Base-by-base conservation (phyloP, 92 coral and sea anemone species). In the Meandrina meandrites region DNA sequence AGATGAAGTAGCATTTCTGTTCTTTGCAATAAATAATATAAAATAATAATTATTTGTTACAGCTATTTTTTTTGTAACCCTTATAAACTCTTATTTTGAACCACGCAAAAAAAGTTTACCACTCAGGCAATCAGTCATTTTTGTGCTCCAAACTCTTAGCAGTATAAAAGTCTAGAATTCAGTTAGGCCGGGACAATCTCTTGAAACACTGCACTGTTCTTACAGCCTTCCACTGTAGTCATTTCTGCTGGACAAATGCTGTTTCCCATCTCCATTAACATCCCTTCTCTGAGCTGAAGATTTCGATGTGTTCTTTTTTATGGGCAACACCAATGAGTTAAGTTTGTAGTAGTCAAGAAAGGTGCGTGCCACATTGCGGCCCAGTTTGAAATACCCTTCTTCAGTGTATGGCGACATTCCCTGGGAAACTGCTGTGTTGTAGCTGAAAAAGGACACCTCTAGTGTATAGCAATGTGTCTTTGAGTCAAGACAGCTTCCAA, bases 361-460 rank as follows among this genome's bases (percentile, higher is more conserved):
- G 14, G 99, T 97, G 24, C 98, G 90, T 7, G 98, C 99, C 31
- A 97, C 99, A 88, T 97, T 97, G 27, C 99, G 81, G 24, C 99
- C 99, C 34, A 97, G 90, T 70, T 95, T 93, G 87, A 90, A 94
- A 74, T 97, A 97, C 0, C 94, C 96, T 34, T 97, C 99, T 64
- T 97, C 99, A 7, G 98, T 95, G 92, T 97, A 97, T 1, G 99
- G 99, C 16, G 96, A 93, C 76, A 86, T 95, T 40, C 90, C 93
- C 40, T 89, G 94, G 0, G 94, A 84, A n/a, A 93, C 83, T 62
- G 85, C 92, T 1, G 98, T 88, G 79, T 89, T 93, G 81, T 93
- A 97, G 78, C 99, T 93, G 75, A 96, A 95, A 90, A 97, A 97
- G 2, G 99, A 97, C 71, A 97, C 99, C 75, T 97, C 99, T 17